Evolutionary conservation across 2,797 vertebrate genomes (phyloP).

Genomic region (Apogon hyalosoma): DNA sequence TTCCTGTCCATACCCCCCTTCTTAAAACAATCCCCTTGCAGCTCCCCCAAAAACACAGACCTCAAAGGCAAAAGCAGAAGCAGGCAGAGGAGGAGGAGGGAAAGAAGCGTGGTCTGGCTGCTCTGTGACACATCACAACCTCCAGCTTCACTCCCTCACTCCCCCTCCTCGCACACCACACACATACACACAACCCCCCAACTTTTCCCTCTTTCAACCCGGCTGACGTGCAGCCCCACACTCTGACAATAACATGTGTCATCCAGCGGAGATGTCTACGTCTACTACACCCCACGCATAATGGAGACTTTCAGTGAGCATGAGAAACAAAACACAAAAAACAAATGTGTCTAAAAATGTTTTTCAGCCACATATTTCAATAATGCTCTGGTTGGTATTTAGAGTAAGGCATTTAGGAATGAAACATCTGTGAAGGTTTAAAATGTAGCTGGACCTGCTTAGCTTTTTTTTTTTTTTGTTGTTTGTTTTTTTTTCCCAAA

Average conservation of each 20-base stretch:
- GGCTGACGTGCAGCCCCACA: conserved; percentile 35
- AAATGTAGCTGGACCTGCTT: neutral
- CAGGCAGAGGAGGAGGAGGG: conserved; percentile 26
- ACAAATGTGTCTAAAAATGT: neutral
- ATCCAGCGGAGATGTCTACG: conserved; percentile 21
- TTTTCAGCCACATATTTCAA: neutral
- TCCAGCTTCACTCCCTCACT: conserved; percentile 32
- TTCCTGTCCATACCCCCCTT: conserved; percentile 49
- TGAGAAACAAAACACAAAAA: neutral
- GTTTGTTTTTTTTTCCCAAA: too few species aligned
- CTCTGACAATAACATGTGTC: conserved; percentile 49
- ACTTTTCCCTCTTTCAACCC: conserved; percentile 22
- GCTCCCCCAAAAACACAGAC: conserved; percentile 61
- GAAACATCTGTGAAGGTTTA: neutral
- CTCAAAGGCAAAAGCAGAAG: conserved; percentile 24
- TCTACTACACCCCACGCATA: conserved; percentile 23
- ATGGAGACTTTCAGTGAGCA: conserved; percentile 15
- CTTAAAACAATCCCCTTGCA: conserved; percentile 53
- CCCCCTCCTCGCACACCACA: conserved; percentile 2
- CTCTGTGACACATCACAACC: conserved; percentile 68
- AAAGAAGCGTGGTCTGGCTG: conserved; percentile 55
- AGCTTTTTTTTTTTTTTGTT: neutral
- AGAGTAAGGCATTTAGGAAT: neutral
- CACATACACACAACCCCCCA: conserved; percentile 1
- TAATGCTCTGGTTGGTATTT: neutral